Base-by-base conservation (phyloP, 2,797 vertebrate genomes). In the Pteropus rufus region DNA sequence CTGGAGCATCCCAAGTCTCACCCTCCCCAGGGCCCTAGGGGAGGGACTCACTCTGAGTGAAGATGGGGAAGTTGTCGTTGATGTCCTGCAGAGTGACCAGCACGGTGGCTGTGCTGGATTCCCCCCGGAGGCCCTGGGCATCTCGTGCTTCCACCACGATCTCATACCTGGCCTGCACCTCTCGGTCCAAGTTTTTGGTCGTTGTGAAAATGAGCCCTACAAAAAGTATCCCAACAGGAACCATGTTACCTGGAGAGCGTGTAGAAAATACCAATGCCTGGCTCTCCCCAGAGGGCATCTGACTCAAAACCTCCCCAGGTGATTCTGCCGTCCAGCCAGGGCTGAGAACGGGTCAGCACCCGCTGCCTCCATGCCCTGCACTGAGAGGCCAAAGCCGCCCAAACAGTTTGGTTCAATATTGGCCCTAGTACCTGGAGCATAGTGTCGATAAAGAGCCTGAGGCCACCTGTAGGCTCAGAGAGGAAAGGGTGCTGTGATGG, bases 51-150 rank as follows among this genome's bases (percentile, higher is more conserved):
- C 99, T 0, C 96, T 95, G 93, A 75, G 98, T 98, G 97, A 99
- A 99, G 70, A 98, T 98, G 0, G 99, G 99, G 11, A 98, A 98
- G 98, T 99, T 99, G 98, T 99, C 99, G 0, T 99, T 99, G 98
- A 98, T 97, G 93, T 99, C 99, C 0, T 67, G 96, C 96, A 99
- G 96, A 31, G 93, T 98, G 97, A 99, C 98, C 91, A 98, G 98
- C 92, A 99, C 99, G 0, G 98, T 99, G 85, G 99, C 99, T 19
- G 99, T 99, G 97, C 99, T 98, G 0, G 98, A 98, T 31, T 98
- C 98, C 85, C 99, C 98, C 0, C 31, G 39, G 23, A 97, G 96
- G 4, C 99, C 99, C 2, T 98, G 98, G 94, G 98, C 98, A 70
- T 99, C 99, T 96, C 98, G 99, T 54, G 99, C 99, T 95, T 98